Evolutionary conservation across 2,113 vertebrate species (phyloP).

Genomic region (Dendropsophus ebraccatus): DNA sequence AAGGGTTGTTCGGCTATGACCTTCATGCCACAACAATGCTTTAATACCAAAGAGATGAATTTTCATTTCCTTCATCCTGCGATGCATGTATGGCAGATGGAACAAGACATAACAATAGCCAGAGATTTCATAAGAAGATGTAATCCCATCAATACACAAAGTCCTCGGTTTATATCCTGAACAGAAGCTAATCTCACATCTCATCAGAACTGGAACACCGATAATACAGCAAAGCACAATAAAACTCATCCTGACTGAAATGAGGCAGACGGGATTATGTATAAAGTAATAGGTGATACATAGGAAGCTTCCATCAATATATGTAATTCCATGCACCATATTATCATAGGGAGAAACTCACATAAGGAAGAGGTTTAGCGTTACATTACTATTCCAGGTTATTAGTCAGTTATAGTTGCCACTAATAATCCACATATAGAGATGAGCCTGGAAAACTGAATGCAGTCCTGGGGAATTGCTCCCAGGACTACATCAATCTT

Average conservation of each 20-base stretch:
- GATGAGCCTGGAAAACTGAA: no score
- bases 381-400: no score
- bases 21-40: background rate
- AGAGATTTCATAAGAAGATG: constrained; percentile 28
- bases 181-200: background rate
- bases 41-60: background rate
- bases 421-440: no score
- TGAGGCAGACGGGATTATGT: background rate
- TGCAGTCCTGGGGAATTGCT: no score
- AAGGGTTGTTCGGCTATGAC: no score
- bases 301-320: background rate
- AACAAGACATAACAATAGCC: constrained; percentile 1
- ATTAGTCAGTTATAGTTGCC: no score
- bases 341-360: no score
- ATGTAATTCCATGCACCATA: no score
- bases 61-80: background rate
- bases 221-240: background rate
- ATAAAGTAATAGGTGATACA: background rate
- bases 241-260: background rate
- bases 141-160: constrained; percentile 25
- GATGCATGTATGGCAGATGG: background rate
- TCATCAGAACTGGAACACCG: background rate
- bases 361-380: no score
- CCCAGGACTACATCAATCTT: no score
- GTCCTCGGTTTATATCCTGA: constrained; percentile 10